phyloP scores from a whole-genome alignment of 2,888 invertebrate genomes.

The Dryocosmus kuriphilus region DNA sequence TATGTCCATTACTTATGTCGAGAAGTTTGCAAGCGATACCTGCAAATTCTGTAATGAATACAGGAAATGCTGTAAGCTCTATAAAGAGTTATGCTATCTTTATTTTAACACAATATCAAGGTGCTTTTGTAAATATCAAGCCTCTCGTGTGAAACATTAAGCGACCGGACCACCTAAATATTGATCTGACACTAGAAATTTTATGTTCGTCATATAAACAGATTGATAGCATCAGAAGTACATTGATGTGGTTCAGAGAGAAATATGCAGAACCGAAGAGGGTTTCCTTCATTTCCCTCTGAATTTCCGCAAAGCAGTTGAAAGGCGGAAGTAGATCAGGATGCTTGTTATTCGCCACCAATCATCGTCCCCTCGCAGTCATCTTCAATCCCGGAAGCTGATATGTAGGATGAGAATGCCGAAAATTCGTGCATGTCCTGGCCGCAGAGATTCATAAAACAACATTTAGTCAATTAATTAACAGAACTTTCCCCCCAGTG shows the following conservation, averaged over 20 bases:
- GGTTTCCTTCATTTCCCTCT: constrained; percentile 58
- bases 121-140: not conserved
- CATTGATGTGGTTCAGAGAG: constrained; percentile 19
- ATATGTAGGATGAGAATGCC: not conserved
- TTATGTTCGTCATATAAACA: constrained; percentile 46
- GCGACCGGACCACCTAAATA: not conserved
- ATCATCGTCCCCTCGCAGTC: constrained; percentile 47
- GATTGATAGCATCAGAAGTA: constrained; percentile 1
- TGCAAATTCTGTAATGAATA: too few species aligned
- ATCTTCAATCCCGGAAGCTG: constrained; percentile 25
- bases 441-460: not conserved
- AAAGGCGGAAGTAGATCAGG: constrained; percentile 58
- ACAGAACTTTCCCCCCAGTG: not conserved
- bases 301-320: constrained; percentile 57
- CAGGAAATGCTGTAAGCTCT: too few species aligned
- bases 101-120: too few species aligned
- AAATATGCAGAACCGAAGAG: constrained; percentile 13
- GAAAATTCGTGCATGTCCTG: not conserved
- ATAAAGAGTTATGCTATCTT: too few species aligned
- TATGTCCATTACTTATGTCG: too few species aligned
- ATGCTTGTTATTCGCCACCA: constrained; percentile 62
- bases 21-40: too few species aligned
- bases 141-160: not conserved
- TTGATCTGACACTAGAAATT: constrained; percentile 50
- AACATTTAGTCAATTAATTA: not conserved